These are phyloP conservation scores for Nothobranchius furzeri DNA, from an alignment of 2,113 vertebrate species.

Conservation along the genomic window DNA sequence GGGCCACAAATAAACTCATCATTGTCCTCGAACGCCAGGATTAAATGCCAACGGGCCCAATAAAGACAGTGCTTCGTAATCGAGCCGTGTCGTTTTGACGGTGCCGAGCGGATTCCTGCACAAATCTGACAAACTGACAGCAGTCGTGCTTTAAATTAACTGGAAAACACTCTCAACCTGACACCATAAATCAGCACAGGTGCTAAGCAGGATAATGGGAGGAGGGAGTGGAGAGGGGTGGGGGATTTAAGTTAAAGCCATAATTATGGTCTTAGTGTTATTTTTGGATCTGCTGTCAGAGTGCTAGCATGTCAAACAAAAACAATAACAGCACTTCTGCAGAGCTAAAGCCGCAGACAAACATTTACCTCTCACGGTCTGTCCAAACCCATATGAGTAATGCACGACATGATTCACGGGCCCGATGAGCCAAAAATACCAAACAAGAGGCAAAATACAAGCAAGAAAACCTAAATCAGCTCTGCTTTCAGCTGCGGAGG, in stretches of 20 bases:
- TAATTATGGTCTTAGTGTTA: constrained; percentile 68
- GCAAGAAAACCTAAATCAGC: constrained; percentile 21
- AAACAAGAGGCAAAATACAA: constrained; percentile 37
- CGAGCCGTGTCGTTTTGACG: constrained; percentile 5
- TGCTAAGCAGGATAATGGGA: constrained; percentile 46
- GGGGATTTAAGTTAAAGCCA: constrained; percentile 58
- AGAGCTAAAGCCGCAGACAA: constrained; percentile 48
- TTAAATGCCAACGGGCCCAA: constrained; percentile 6
- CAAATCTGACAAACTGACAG: constrained; percentile 7
- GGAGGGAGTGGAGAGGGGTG: constrained; percentile 39
- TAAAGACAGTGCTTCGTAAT: not conserved
- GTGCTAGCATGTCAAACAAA: constrained; percentile 32
- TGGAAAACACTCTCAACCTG: not conserved
- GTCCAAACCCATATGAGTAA: constrained; percentile 43
- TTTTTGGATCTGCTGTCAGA: constrained; percentile 66
- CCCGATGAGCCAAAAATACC: constrained; percentile 5
- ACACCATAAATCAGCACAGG: constrained; percentile 43
- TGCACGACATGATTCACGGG: constrained; percentile 44
- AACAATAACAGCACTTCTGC: constrained; percentile 59
- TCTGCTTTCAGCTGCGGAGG: constrained; percentile 46
- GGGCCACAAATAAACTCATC: constrained; percentile 50
- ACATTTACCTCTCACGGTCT: constrained; percentile 31
- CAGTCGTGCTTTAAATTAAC: constrained; percentile 25
- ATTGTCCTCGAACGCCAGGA: not conserved
- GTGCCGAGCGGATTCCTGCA: constrained; percentile 26